Evolutionary conservation across 1,140 invertebrate species (phyloP), one percentile per base, ranked within the genome.

Genomic region (Metaphire vulgaris): DNA sequence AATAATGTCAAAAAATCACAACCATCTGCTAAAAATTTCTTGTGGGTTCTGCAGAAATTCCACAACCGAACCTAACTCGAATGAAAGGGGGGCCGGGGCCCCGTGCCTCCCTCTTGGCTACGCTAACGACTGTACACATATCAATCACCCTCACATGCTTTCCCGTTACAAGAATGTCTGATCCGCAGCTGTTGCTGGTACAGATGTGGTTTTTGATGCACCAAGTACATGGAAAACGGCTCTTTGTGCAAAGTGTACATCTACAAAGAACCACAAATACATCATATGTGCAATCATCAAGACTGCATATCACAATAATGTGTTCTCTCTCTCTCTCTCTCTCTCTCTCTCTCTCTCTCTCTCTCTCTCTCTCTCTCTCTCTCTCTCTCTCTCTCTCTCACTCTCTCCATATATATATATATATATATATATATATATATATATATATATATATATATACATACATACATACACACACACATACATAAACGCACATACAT

Each of bases 151-250:
- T 94, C 86, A 92, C 91, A 85, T 92, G 95, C 33, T 96, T 90
- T 74, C 95, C 95, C 56, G 94, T 97, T 56, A 98, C 93, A 69
- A 98, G 88, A 76, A 96, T 95, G 85, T 97, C 94, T 87, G 96
- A 96, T 56, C 93, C 89, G 85, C 98, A 97, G 85, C 94, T 94
- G 85, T 97, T 93, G 83, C 97, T 94, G 0, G 95, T 98, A 84
- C 96, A 98, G 32, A 94, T 89, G 86, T 98, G 95, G n/a, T 93
- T 94, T 83, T 96, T 94, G 1, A 98, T 95, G 87, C 96, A 98
- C 96, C 96, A 88, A 32, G 85, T 86, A 78, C 87, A 88, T 15
- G 85, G 85, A 71, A 86, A 88, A 32, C 81, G 73, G 75, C 85
- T 87, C 29, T 80, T 72, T 0, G 86, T 85, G 78, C 87, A 88